Conservation (phyloP, 2,888 invertebrate species). For the Rhingia campestris region DNA sequence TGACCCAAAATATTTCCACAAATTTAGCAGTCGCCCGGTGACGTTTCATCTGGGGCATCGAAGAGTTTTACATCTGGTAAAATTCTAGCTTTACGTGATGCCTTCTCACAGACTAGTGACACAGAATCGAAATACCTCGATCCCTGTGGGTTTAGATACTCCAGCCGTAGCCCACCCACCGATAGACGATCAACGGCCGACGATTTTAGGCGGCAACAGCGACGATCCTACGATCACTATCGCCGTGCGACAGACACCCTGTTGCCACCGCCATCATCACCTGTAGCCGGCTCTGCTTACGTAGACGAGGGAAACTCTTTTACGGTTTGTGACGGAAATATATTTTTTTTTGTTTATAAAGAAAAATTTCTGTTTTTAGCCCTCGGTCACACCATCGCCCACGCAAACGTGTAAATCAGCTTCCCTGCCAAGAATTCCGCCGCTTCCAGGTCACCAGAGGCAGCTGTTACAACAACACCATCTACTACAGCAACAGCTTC, state of each 20-base stretch:
- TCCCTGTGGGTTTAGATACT: constrained; percentile 73
- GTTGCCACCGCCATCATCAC: constrained; percentile 73
- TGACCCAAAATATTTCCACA: constrained; percentile 45
- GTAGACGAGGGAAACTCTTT: constrained; percentile 81
- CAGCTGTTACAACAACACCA: constrained; percentile 66
- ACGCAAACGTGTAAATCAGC: constrained; percentile 80
- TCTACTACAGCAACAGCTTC: constrained; percentile 65
- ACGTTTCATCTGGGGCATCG: constrained; percentile 73
- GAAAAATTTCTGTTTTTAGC: constrained; percentile 57
- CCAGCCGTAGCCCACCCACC: constrained; percentile 76
- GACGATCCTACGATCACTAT: constrained; percentile 78
- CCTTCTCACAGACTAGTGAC: constrained; percentile 82
- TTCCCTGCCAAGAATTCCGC: constrained; percentile 79
- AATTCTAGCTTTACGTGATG: constrained; percentile 80
- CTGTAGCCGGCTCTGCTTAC: constrained; percentile 73
- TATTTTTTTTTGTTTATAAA: constrained; percentile 7
- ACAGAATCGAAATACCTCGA: constrained; percentile 78
- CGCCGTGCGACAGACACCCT: constrained; percentile 79
- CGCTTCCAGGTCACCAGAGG: constrained; percentile 75
- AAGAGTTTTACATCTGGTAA: constrained; percentile 77
- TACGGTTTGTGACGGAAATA: constrained; percentile 77
- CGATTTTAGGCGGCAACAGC: constrained; percentile 73
- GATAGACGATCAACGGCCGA: constrained; percentile 71
- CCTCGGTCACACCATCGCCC: constrained; percentile 75
- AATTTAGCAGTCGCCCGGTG: constrained; percentile 60